Percentiles rank a stretch among this genome's conserved stretches.
Conservation (phyloP, 2,888 invertebrate genomes). For the Sericinus montela region DNA sequence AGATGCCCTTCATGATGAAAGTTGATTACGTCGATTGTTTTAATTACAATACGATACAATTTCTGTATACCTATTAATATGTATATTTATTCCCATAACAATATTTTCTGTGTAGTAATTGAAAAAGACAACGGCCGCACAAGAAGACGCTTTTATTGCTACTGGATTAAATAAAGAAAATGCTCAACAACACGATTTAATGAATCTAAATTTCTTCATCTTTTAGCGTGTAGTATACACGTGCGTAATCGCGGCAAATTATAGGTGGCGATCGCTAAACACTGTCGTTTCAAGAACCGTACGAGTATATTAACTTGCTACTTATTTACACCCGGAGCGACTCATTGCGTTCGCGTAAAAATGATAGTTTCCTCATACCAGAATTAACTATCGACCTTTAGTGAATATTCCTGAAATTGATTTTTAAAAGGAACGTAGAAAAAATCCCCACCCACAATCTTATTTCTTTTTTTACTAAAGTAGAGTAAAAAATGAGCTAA, state of each 20-base stretch:
- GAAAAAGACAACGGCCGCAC: slow-evolving; percentile 14
- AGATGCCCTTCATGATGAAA: no score
- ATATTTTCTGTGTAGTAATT: background rate
- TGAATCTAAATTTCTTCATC: slow-evolving; percentile 68
- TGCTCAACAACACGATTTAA: slow-evolving; percentile 20
- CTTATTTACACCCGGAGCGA: slow-evolving; percentile 27
- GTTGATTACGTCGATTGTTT: no score
- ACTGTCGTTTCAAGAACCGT: slow-evolving; percentile 30
- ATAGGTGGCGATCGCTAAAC: slow-evolving; percentile 43
- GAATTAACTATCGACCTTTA: background rate
- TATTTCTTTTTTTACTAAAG: no score
- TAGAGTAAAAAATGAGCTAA: no score
- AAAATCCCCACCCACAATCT: no score
- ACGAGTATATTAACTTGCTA: slow-evolving; percentile 38
- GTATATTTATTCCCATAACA: no score
- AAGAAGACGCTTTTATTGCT: slow-evolving; percentile 10
- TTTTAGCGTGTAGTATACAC: slow-evolving; percentile 44
- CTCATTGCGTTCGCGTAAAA: slow-evolving; percentile 20
- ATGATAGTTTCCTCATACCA: slow-evolving; percentile 8
- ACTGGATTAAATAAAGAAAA: slow-evolving; percentile 19
- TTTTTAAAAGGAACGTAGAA: no score
- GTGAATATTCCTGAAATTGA: no score
- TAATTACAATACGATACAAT: no score
- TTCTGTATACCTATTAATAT: no score
- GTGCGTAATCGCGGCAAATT: slow-evolving; percentile 59